phyloP scores from a whole-genome alignment of 2,888 invertebrate genomes.

The Leptogaster cylindrica region DNA sequence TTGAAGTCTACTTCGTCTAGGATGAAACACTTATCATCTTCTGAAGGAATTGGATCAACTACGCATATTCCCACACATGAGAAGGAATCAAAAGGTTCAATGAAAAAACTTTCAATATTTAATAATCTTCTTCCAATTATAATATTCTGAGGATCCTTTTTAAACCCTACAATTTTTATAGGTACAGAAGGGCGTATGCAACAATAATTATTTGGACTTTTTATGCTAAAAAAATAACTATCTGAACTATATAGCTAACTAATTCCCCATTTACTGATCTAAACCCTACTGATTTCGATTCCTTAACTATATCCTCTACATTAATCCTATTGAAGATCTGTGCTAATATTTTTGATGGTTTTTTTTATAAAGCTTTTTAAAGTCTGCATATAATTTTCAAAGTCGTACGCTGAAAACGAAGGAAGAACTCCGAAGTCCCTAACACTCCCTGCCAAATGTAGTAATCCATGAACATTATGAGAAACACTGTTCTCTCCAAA shows the following conservation, averaged over 20 bases:
- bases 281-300: not conserved
- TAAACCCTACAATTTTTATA: too few species aligned
- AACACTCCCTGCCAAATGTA: conserved; percentile 32
- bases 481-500: conserved; percentile 8
- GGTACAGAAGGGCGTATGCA: too few species aligned
- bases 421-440: conserved; percentile 12
- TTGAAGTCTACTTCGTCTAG: conserved; percentile 4
- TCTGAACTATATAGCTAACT: conserved; percentile 3
- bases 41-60: conserved; percentile 1
- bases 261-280: not conserved
- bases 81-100: conserved; percentile 17
- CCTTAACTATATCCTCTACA: not conserved
- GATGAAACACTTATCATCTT: not conserved
- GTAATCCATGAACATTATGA: conserved; percentile 27
- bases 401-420: conserved; percentile 13
- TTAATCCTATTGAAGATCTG: not conserved
- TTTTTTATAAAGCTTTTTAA: conserved; percentile 5
- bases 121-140: conserved; percentile 6
- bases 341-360: conserved; percentile 6
- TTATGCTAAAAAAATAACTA: conserved; percentile 6
- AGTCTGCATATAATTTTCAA: conserved; percentile 10
- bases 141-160: not conserved
- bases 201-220: conserved; percentile 19
- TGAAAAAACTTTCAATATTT: conserved; percentile 17
- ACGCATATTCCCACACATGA: conserved; percentile 4